Conservation (phyloP, 2,888 invertebrate species). For the Stenodema calcarata region DNA sequence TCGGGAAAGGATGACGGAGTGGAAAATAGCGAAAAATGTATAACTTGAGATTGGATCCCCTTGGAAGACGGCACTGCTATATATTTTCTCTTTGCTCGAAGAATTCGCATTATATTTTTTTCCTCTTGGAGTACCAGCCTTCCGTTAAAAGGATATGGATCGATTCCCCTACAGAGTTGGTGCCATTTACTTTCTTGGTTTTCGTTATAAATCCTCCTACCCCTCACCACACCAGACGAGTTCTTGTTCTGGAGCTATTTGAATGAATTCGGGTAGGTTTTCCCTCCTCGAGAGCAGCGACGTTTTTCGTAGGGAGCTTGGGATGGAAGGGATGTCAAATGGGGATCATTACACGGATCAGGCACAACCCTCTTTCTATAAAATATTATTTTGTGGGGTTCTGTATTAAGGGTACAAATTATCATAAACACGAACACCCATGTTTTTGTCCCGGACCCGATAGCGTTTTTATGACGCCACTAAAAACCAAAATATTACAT, state of each 20-base stretch:
- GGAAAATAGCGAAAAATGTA: conserved; percentile 25
- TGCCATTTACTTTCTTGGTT: conserved; percentile 6
- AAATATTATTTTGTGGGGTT: not conserved
- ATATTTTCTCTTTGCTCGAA: not conserved
- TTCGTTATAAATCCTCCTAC: conserved; percentile 12
- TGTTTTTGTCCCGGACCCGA: not conserved
- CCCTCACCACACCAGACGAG: not conserved
- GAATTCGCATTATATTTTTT: conserved; percentile 27
- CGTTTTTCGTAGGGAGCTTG: not conserved
- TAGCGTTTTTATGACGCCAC: too few relatives aligned
- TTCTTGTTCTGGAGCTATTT: not conserved
- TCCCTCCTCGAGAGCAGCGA: not conserved
- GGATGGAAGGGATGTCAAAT: not conserved
- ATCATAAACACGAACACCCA: not conserved
- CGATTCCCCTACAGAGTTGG: not conserved
- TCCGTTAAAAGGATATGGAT: conserved; percentile 26
- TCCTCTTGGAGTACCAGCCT: not conserved
- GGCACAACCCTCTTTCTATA: not conserved
- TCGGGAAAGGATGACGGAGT: conserved; percentile 23
- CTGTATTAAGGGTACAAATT: not conserved
- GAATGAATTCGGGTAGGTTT: conserved; percentile 10
- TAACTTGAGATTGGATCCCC: conserved; percentile 24
- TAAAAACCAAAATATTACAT: too few relatives aligned
- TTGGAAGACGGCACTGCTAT: not conserved
- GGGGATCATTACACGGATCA: conserved; percentile 5